Conservation (phyloP, 2,797 vertebrate genomes). For the Brachyalestes nurse region DNA sequence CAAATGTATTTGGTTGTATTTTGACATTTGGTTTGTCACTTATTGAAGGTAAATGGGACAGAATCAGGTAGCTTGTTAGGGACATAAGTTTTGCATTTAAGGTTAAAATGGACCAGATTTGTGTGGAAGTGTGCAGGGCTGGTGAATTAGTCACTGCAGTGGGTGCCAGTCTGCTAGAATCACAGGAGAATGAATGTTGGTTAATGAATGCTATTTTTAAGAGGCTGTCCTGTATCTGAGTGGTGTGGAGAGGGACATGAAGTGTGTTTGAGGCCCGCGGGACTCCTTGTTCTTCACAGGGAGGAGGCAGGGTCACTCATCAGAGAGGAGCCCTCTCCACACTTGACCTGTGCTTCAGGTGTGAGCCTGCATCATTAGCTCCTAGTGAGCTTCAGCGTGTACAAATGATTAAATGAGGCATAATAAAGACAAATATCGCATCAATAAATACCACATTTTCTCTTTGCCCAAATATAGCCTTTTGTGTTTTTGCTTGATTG, state of each 20-base stretch:
- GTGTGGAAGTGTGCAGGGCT: neutral
- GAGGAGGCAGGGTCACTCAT: neutral
- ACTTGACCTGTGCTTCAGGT: slow-evolving; percentile 13
- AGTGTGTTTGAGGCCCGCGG: neutral
- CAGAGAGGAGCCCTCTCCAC: neutral
- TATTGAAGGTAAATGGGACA: neutral
- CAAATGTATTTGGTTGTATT: too few relatives aligned
- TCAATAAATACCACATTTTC: too few relatives aligned
- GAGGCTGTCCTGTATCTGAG: neutral
- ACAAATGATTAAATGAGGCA: neutral
- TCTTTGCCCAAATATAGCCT: neutral
- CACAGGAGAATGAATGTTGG: neutral
- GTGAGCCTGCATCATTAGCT: slow-evolving; percentile 8
- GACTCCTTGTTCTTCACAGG: neutral
- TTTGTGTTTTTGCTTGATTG: too few relatives aligned
- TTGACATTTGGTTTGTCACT: neutral
- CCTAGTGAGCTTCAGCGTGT: slow-evolving; percentile 12
- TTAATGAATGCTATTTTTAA: slow-evolving; percentile 51
- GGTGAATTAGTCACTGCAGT: neutral
- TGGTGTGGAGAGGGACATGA: neutral
- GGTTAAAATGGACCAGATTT: neutral
- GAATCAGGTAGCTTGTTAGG: neutral
- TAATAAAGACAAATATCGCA: too few relatives aligned
- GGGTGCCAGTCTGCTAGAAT: slow-evolving; percentile 1
- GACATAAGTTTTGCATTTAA: neutral